Evolutionary conservation across 2,888 invertebrate species (phyloP).

Genomic region (Acheta domesticus): DNA sequence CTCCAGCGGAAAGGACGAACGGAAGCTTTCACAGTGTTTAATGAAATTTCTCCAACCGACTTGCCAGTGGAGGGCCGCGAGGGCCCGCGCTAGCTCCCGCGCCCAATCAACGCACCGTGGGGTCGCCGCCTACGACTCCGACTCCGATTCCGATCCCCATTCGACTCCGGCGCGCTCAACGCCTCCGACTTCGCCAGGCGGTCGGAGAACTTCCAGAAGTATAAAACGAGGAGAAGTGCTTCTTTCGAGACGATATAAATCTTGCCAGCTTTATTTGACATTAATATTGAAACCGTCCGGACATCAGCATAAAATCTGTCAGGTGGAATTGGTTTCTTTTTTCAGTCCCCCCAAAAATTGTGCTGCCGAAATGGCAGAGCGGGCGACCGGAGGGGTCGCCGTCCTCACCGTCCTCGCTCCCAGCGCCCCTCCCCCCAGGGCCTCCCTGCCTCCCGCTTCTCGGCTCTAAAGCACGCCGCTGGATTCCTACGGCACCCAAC

Average conservation of each 20-base stretch:
- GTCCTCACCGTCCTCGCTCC: not conserved
- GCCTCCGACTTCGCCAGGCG: too few relatives aligned
- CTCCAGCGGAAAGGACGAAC: not conserved
- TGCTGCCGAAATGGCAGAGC: slow-evolving; percentile 3
- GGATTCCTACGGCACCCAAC: too few relatives aligned
- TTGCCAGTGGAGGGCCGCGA: not conserved
- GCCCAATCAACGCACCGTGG: not conserved
- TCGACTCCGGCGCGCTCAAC: too few relatives aligned
- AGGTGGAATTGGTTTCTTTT: slow-evolving; percentile 18
- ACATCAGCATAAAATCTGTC: slow-evolving; percentile 18
- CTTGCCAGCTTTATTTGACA: slow-evolving; percentile 1
- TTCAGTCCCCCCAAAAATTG: not conserved
- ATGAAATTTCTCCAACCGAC: slow-evolving; percentile 2
- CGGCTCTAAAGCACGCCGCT: not conserved
- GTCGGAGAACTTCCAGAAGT: too few relatives aligned
- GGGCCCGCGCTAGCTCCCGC: not conserved
- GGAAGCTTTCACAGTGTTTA: slow-evolving; percentile 10
- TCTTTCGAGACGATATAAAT: slow-evolving; percentile 10
- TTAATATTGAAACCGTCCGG: not conserved
- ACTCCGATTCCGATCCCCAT: not conserved
- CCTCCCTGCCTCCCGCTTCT: not conserved
- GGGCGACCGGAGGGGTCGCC: not conserved
- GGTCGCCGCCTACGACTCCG: not conserved
- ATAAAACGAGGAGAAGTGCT: not conserved
- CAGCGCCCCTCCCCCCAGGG: not conserved